Evolutionary conservation across 1,140 invertebrate genomes (phyloP).

Genomic region (Caenorhabditis briggsae): DNA sequence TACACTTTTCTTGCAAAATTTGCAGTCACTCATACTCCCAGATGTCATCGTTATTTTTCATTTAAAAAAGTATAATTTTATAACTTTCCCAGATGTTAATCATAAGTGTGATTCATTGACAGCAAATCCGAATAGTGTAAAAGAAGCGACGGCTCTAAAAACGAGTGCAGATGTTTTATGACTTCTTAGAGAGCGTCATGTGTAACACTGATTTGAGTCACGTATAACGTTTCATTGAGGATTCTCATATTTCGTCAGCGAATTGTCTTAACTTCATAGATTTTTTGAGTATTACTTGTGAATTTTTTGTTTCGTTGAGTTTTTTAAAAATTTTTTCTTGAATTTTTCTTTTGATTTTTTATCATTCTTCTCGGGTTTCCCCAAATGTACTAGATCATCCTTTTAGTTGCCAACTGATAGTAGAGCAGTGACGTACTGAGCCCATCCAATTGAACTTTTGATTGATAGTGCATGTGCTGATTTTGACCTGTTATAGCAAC

Average conservation of each 20-base stretch:
- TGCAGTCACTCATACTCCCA: too few species aligned
- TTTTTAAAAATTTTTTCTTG: too few species aligned
- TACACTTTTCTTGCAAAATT: too few species aligned
- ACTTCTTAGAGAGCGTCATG: constrained; percentile 30
- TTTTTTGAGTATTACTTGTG: background rate
- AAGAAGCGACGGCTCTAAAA: background rate
- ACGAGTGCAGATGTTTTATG: constrained; percentile 28
- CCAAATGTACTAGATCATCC: background rate
- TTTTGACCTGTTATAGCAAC: background rate
- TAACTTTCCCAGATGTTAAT: constrained; percentile 15
- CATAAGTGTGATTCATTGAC: constrained; percentile 13
- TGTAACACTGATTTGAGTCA: constrained; percentile 24
- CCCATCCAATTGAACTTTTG: constrained; percentile 14
- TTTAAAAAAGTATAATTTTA: background rate
- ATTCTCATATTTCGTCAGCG: background rate
- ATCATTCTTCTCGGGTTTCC: background rate
- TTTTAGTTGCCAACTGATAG: background rate
- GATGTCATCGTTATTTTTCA: too few species aligned
- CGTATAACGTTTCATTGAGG: constrained; percentile 23
- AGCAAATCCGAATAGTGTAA: background rate
- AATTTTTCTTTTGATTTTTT: too few species aligned
- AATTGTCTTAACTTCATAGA: background rate
- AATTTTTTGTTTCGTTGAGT: background rate
- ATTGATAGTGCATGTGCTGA: background rate
- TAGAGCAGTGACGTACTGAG: background rate